Evolutionary conservation across 2,113 vertebrate species (phyloP), one percentile per base, ranked within the genome.

Genomic region (Lagopus muta): DNA sequence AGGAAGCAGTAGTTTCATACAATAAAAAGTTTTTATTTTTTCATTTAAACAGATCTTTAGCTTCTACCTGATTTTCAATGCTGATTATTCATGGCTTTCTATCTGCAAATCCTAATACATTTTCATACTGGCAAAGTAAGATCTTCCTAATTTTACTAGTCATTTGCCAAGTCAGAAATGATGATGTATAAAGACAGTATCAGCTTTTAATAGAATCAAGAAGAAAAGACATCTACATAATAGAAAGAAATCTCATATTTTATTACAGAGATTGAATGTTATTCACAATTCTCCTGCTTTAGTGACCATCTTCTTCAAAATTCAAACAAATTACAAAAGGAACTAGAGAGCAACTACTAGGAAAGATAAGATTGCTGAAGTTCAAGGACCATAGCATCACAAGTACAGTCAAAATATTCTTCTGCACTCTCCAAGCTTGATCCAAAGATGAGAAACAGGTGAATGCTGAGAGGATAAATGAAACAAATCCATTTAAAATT

Each of bases 401-500:
- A 13, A 18, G 66, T n/a, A 55, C 27, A 25, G 17, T 7, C 11
- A 45, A 48, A 52, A 60, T 8, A 60, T 5, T 79, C 77, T 90
- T 47, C 43, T 92, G 10, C 12, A 9, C 82, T 87, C 28, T 70
- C 34, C 27, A 58, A 16, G 38, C 61, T 38, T 85, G 16, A 91
- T 66, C 17, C 30, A 71, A 92, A 85, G 18, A 34, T 77, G 38
- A 93, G 66, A 82, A 92, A 82, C 40, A 89, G 82, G 47, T 71
- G 28, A 15, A 69, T 69, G n/a, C 47, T 72, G 62, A 79, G 25
- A 73, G 58, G 78, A 92, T 82, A 60, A 92, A 87, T 50, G 36
- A 91, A 91, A 88, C 90, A 95, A 95, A 95, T 92, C 87, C 74
- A 87, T 34, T 92, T 89, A 87, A 70, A 50, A 55, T 19, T 62